Conservation (phyloP, 2,113 vertebrate species). For the Thamnophis sirtalis region DNA sequence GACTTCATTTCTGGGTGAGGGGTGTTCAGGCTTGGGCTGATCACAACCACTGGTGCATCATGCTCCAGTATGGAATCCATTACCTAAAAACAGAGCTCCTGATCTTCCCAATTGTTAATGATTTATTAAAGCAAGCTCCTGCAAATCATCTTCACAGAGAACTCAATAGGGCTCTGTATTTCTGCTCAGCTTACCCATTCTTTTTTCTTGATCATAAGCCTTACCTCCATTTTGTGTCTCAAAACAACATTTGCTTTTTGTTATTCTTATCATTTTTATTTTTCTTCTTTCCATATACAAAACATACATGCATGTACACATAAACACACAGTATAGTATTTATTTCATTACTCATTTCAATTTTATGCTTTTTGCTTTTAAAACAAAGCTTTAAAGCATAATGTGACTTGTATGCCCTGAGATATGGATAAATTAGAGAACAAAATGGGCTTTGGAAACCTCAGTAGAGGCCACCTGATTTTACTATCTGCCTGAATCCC, state of each 20-base stretch:
- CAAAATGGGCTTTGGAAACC: not conserved
- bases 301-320: not conserved
- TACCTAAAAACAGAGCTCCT: not conserved
- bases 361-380: not conserved
- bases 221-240: not conserved
- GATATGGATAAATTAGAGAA: not conserved
- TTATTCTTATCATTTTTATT: not conserved
- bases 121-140: not conserved
- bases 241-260: not conserved
- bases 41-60: not conserved
- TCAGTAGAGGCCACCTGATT: not conserved
- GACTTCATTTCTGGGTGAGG: not conserved
- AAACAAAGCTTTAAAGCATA: not conserved
- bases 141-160: not conserved
- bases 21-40: not conserved
- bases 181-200: conserved; percentile 18
- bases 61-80: not conserved
- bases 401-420: not conserved
- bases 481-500: not conserved
- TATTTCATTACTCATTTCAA: not conserved
- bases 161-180: not conserved
- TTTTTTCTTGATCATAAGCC: conserved; percentile 44
- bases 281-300: not conserved
- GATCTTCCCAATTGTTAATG: not conserved
- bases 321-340: not conserved